Base-by-base conservation (phyloP, 2,888 invertebrate species). In the Tuberolachnus salignus region DNA sequence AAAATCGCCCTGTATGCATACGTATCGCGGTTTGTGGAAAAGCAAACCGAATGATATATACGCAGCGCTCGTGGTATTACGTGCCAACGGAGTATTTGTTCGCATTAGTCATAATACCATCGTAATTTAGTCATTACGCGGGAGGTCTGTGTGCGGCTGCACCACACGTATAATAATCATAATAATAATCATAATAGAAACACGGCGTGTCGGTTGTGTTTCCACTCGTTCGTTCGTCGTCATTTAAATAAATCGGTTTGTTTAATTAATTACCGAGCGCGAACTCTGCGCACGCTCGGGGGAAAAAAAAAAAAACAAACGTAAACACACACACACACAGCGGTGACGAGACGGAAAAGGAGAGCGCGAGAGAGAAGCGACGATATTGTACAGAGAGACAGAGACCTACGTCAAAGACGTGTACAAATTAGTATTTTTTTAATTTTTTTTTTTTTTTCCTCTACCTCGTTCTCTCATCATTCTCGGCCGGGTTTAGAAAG, bases 181-280 rank as follows among this genome's bases (percentile, higher is more conserved):
- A 64, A 46, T 66, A 64, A 19, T 71, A 61, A 74, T 74, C 51
- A 64, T 64, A 64, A 63, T 74, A 53, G 19, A 44, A 42, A 13
- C 42, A 14, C 21, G 6, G 13, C 70, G 42, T 23, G 44, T 71
- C 9, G 64, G 64, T 66, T 55, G 66, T 66, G 66, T 66, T 44
- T 44, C 59, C 4, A 26, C 14, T 14, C 51, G 11, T 49, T n/a
- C 55, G 26, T 46, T 66, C 46, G 46, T 67, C 46, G 46, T 75
- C 73, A 46, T 66, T 63, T 23, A 57, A 66, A 75, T 55, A 66
- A 75, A 75, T 75, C 57, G 46, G 75, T 75, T 55, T 57, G 21
- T 75, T 75, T 66, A 75, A 75, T 66, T 66, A 74, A 74, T 74
- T 74, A 64, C 74, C 13, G 42, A 74, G 23, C 74, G 74, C 74